Evolutionary conservation across 2,113 vertebrate species (phyloP).

Genomic region (Anarhynchus alexandrinus): DNA sequence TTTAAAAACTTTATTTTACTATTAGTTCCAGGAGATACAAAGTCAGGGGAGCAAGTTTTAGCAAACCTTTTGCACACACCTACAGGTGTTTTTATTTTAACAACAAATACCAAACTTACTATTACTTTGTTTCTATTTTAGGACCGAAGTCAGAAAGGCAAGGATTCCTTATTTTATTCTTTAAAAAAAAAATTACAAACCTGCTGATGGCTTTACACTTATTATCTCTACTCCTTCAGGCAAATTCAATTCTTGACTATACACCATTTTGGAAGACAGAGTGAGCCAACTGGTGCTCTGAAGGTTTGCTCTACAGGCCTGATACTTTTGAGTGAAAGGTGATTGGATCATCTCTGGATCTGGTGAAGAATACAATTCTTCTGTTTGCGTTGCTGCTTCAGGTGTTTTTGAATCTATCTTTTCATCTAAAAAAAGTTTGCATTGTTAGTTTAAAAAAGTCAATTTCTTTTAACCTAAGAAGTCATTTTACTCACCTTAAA

Average conservation of each 20-base stretch:
- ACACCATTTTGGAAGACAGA: constrained; percentile 84
- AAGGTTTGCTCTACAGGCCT: constrained; percentile 86
- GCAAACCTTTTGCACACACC: neutral
- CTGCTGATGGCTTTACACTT: constrained; percentile 92
- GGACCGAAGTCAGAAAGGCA: neutral
- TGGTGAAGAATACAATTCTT: constrained; percentile 75
- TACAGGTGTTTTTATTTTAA: neutral
- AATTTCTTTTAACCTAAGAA: neutral
- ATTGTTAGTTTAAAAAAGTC: neutral
- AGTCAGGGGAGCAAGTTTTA: neutral
- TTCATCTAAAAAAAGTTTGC: constrained; percentile 73
- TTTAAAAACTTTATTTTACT: neutral
- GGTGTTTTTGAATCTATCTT: constrained; percentile 43
- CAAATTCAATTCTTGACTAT: constrained; percentile 86
- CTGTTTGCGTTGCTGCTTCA: constrained; percentile 59
- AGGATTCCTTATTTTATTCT: neutral
- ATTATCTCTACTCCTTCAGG: constrained; percentile 90
- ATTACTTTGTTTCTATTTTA: neutral
- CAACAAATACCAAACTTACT: neutral
- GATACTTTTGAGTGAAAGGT: constrained; percentile 78
- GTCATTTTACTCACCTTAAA: neutral
- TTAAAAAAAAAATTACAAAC: constrained; percentile 65
- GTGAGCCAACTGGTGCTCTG: constrained; percentile 90
- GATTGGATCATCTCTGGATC: constrained; percentile 79
- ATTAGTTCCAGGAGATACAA: neutral